Evolutionary conservation across 1,140 invertebrate species (phyloP), one percentile per base, ranked within the genome.

Genomic region (Habropoda laboriosa): DNA sequence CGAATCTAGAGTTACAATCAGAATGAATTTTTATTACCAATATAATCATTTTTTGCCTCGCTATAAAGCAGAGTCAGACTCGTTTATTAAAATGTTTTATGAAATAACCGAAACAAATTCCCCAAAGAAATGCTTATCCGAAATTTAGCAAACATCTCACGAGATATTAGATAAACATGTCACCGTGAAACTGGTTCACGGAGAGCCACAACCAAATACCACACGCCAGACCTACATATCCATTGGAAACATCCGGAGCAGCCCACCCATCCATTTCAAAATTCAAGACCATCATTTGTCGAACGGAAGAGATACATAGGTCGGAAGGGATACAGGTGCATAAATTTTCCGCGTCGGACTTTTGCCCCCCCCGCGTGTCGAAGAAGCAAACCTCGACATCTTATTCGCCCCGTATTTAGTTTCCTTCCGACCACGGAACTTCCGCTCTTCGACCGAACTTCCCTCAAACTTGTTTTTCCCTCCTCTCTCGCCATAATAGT

Each of bases 401-500:
- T 61, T 74, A 49, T 30, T 47, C 18, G 40, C 3, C 5, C 45
- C 16, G 16, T 57, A 47, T 73, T 73, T 73, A 73, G 71, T 49
- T 63, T 73, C 57, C 2, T 8, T 35, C 6, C 21, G 32, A 63
- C 45, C 30, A 18, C 57, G 32, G 16, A 63, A 74, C 13, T 74
- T 51, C 71, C 18, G 30, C 13, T n/a, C n/a, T 16, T 18, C 40
- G 40, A 7, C 71, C n/a, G 32, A 73, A 73, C 57, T 63, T 73
- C 18, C 57, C 8, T n/a, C 32, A 7, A 47, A 73, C 12, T 73
- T 47, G 40, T 47, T 63, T 49, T 60, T 38, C 40, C 24, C 24
- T n/a, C n/a, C n/a, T n/a, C n/a, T n/a, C n/a, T n/a, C n/a, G 21
- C 32, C 16, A 21, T 35, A 32, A 49, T 24, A 27, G n/a, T 63